These are phyloP conservation scores for Tipula helvola DNA, from an alignment of 2,888 invertebrate species.

Conservation along the genomic window DNA sequence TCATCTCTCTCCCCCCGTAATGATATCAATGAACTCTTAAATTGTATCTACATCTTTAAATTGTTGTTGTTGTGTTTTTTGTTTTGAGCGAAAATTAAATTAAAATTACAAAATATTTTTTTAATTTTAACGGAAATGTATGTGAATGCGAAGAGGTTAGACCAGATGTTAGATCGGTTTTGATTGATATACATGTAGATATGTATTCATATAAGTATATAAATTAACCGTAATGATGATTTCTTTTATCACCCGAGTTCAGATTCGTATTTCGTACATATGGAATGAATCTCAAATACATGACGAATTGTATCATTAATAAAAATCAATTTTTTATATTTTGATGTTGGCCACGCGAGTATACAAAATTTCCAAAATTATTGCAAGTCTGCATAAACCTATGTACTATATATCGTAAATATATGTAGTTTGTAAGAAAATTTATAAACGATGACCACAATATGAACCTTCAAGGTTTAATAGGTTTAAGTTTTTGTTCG, in stretches of 20 bases:
- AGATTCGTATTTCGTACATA: neutral
- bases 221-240: neutral
- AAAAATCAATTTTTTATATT: neutral
- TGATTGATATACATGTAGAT: neutral
- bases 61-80: neutral
- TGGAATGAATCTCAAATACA: neutral
- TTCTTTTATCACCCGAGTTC: neutral
- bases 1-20: neutral
- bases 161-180: neutral
- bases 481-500: neutral
- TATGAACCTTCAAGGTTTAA: neutral
- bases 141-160: neutral
- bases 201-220: neutral
- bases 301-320: neutral
- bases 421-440: no score
- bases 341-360: no score
- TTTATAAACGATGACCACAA: neutral
- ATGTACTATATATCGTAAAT: no score
- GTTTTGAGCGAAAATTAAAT: neutral
- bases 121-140: neutral
- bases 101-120: neutral
- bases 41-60: neutral
- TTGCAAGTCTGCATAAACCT: no score
- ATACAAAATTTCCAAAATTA: no score
- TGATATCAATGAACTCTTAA: neutral